Evolutionary conservation across 2,888 invertebrate genomes (phyloP).

Genomic region (Ischnus inquisitorius): DNA sequence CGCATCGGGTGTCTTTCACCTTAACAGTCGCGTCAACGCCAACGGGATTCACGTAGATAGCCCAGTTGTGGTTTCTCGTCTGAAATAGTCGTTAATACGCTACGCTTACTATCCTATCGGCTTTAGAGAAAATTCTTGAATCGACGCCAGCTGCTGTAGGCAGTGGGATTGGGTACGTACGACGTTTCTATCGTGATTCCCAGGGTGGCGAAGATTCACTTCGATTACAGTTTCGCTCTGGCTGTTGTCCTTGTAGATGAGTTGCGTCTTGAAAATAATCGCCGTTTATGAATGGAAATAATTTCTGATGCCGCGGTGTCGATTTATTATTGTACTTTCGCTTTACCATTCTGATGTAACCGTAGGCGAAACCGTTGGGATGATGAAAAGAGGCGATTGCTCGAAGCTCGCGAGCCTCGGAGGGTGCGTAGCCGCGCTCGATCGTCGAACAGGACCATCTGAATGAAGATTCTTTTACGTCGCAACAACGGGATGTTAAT

Average conservation of each 20-base stretch:
- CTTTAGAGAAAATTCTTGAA: slow-evolving; percentile 54
- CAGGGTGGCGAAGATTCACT: slow-evolving; percentile 95
- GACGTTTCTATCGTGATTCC: slow-evolving; percentile 92
- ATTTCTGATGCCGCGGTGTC: neutral
- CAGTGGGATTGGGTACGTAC: slow-evolving; percentile 85
- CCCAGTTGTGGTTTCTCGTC: slow-evolving; percentile 95
- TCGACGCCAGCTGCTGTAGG: slow-evolving; percentile 36
- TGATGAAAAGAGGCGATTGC: slow-evolving; percentile 97
- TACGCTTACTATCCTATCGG: slow-evolving; percentile 24
- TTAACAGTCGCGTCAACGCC: slow-evolving; percentile 96
- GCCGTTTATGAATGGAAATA: slow-evolving; percentile 19
- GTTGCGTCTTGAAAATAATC: slow-evolving; percentile 89
- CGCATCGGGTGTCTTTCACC: slow-evolving; percentile 92
- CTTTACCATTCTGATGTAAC: slow-evolving; percentile 93
- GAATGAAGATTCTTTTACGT: slow-evolving; percentile 78
- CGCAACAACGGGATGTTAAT: neutral
- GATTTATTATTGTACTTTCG: slow-evolving; percentile 9
- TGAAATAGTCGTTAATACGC: slow-evolving; percentile 82
- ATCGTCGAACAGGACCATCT: slow-evolving; percentile 95
- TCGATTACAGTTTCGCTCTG: slow-evolving; percentile 96
- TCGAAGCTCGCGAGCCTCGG: slow-evolving; percentile 94
- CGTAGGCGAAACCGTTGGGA: slow-evolving; percentile 93
- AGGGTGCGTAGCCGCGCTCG: slow-evolving; percentile 94
- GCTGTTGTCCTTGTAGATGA: slow-evolving; percentile 94
- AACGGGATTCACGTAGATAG: slow-evolving; percentile 95